Conservation (phyloP, 2,113 vertebrate genomes). For the Sapayoa aenigma region DNA sequence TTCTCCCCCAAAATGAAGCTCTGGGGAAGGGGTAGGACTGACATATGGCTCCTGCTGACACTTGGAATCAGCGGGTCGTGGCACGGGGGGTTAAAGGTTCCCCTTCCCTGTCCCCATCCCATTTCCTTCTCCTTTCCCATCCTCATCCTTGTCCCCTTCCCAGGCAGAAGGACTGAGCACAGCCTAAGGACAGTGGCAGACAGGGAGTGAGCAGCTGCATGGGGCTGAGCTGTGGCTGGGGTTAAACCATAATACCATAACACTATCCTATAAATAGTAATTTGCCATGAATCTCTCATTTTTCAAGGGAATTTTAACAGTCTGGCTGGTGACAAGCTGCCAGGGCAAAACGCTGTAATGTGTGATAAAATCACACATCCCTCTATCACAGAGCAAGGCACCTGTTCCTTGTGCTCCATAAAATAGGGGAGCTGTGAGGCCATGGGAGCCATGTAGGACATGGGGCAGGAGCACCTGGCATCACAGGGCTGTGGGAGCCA, state of each 20-base stretch:
- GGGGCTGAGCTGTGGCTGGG: neutral
- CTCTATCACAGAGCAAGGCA: neutral
- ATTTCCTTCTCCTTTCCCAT: neutral
- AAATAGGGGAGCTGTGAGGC: rapidly evolving
- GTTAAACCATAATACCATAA: neutral
- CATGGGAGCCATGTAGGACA: neutral
- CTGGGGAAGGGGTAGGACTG: neutral
- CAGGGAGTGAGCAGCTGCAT: rapidly evolving
- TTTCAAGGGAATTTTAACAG: neutral
- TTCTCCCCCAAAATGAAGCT: rapidly evolving
- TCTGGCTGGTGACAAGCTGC: neutral
- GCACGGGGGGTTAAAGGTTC: neutral
- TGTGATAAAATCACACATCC: neutral
- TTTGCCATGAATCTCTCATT: neutral
- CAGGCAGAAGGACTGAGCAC: neutral
- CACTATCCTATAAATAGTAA: neutral
- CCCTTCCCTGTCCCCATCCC: neutral
- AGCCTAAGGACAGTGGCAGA: rapidly evolving
- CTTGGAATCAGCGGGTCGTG: rapidly evolving
- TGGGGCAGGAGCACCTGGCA: too few relatives aligned
- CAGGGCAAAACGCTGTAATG: neutral
- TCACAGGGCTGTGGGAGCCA: too few relatives aligned
- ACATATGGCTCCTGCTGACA: rapidly evolving
- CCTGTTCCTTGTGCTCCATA: rapidly evolving
- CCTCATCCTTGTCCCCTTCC: neutral